Evolutionary conservation across 2,113 vertebrate species (phyloP), one percentile per base, ranked within the genome.

Genomic region (Australoheros scitulus): DNA sequence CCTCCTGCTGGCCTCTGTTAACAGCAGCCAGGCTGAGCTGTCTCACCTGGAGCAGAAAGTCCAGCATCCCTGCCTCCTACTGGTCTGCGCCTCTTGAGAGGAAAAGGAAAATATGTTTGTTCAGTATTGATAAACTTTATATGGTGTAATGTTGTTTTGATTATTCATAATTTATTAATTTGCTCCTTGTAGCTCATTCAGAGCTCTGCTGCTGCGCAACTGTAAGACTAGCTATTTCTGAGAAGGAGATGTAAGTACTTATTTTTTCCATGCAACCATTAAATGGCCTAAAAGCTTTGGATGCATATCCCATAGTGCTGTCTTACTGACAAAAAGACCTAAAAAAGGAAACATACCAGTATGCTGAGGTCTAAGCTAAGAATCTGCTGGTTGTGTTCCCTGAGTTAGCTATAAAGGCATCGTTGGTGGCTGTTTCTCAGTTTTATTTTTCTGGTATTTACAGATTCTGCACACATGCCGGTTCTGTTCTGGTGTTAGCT

Each of bases 161-260:
- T 72, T n/a, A 55, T 72, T 52, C 29, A 52, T 72, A 52, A 52
- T 72, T 72, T 72, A 55, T 72, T 11, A 70, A 50, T 50, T 70
- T 50, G 24, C 43, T 50, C 65, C 43, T 29, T 70, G 47, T 47
- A 70, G 65, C 43, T 70, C 24, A 70, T 70, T 50, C 24, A 70
- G 43, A 52, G 17, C 17, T 7, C 50, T 52, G 50, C 15, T 15
- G 15, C 47, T 26, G 10, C 41, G 26, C 41, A 68, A 9, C 20
- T 22, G 4, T 56, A 22, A 56, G 55, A n/a, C 55, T n/a, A 55
- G 17, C 38, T 17, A 50, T 68, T 68, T 2, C 64, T 68, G 22
- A 7, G 22, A 47, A 50, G 64, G 22, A 68, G 41, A 68, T 68
- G 26, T 68, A 68, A 50, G 22, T 68, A 26, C 22, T 68, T 47